These are phyloP conservation scores for Serranus cabrilla DNA, from an alignment of 2,797 vertebrate genomes.

Conservation along the genomic window DNA sequence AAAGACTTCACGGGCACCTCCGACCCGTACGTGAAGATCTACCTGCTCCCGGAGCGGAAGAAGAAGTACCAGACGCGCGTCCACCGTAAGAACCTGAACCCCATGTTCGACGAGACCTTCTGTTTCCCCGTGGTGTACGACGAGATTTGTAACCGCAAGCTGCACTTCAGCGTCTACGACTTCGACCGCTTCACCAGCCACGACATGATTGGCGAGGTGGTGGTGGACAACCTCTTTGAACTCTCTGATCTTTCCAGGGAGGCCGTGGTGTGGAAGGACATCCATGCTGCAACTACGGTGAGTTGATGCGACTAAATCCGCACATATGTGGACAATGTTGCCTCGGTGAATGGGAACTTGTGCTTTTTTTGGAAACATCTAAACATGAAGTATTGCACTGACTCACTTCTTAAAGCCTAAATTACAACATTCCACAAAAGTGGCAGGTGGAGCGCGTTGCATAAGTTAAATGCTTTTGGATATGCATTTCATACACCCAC, in stretches of 20 bases:
- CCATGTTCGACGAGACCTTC: slow-evolving; percentile 95
- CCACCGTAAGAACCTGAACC: slow-evolving; percentile 97
- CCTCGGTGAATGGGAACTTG: background rate
- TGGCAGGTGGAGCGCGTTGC: slow-evolving; percentile 53
- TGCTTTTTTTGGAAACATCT: slow-evolving; percentile 35
- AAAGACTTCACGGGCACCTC: slow-evolving; percentile 98
- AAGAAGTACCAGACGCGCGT: slow-evolving; percentile 99
- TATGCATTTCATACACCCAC: slow-evolving; percentile 70
- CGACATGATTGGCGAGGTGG: slow-evolving; percentile 99
- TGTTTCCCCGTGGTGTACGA: slow-evolving; percentile 94
- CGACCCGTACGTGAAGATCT: slow-evolving; percentile 98
- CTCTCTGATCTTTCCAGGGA: slow-evolving; percentile 97
- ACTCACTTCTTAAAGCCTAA: slow-evolving; percentile 33
- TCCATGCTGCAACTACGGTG: slow-evolving; percentile 94
- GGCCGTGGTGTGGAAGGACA: slow-evolving; percentile 98
- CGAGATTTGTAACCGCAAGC: slow-evolving; percentile 94
- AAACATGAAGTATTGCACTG: slow-evolving; percentile 32
- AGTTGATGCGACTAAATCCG: slow-evolving; percentile 78
- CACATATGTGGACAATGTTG: background rate
- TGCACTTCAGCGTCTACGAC: slow-evolving; percentile 98
- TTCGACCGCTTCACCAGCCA: slow-evolving; percentile 99
- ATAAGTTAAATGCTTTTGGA: slow-evolving; percentile 61
- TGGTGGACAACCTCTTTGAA: slow-evolving; percentile 99
- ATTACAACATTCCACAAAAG: slow-evolving; percentile 29
- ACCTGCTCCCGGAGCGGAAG: slow-evolving; percentile 97